Evolutionary conservation across 2,797 vertebrate genomes (phyloP).

Genomic region (Malacoctenus gilli): DNA sequence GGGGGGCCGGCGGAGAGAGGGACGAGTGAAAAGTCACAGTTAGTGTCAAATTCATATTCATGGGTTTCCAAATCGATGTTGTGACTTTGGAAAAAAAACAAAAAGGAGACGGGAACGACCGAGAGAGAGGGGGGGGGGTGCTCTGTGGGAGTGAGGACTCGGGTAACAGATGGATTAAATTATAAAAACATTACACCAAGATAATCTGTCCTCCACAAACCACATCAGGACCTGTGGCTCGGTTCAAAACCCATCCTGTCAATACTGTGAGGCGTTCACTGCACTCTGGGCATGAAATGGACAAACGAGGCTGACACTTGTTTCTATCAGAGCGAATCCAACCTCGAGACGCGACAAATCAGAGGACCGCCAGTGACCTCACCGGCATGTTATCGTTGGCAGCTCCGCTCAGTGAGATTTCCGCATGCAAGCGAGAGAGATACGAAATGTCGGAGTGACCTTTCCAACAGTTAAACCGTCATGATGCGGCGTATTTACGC

Average conservation of each 20-base stretch:
- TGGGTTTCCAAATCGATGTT: background rate
- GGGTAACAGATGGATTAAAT: constrained; percentile 1
- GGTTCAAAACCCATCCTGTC: constrained; percentile 17
- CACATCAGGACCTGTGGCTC: constrained; percentile 18
- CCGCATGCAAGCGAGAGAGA: constrained; percentile 37
- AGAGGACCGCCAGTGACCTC: constrained; percentile 44
- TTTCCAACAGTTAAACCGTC: constrained; percentile 34
- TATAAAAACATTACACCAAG: constrained; percentile 12
- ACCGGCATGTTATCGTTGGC: constrained; percentile 62
- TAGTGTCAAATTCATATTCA: constrained; percentile 31
- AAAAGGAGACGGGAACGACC: background rate
- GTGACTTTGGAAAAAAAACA: background rate
- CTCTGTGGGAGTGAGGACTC: background rate
- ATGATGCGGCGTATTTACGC: constrained; percentile 24
- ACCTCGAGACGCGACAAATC: constrained; percentile 34
- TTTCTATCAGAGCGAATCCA: constrained; percentile 57
- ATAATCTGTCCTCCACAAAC: constrained; percentile 16
- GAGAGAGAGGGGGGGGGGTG: no score
- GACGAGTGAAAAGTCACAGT: constrained; percentile 46
- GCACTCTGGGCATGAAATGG: constrained; percentile 63
- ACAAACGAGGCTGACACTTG: constrained; percentile 52
- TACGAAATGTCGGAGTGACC: constrained; percentile 48
- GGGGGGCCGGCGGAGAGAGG: constrained; percentile 16
- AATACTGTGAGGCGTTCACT: constrained; percentile 45
- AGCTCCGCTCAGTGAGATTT: constrained; percentile 34